Evolutionary conservation across 2,113 vertebrate species (phyloP).

Genomic region (Syrrhaptes paradoxus): DNA sequence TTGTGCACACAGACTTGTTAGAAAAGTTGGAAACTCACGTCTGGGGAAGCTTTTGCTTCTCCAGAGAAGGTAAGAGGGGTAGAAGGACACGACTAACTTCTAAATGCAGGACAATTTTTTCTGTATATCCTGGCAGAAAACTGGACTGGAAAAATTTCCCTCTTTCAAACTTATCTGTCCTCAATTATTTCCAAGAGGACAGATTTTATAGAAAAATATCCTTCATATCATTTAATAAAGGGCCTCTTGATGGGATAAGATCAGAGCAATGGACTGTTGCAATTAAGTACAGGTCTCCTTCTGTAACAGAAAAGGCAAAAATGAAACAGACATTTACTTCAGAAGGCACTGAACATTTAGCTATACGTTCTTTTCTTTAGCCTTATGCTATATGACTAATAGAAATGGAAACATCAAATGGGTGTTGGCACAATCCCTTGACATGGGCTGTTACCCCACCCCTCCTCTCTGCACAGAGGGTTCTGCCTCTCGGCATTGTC

Average conservation of each 20-base stretch:
- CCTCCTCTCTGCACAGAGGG: background rate
- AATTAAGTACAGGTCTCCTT: background rate
- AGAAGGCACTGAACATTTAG: background rate
- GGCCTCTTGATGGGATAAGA: background rate
- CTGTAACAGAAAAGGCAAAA: background rate
- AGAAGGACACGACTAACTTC: background rate
- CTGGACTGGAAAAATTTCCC: background rate
- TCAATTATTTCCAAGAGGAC: background rate
- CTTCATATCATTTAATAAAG: background rate
- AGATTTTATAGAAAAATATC: background rate
- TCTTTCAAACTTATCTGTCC: background rate
- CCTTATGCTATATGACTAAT: background rate
- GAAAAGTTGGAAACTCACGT: background rate
- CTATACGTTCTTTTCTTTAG: background rate
- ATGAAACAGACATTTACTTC: background rate
- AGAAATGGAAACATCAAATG: background rate
- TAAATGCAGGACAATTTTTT: background rate
- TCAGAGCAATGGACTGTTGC: background rate
- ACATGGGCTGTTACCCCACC: background rate
- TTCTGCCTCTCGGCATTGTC: background rate
- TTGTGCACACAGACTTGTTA: fast-evolving
- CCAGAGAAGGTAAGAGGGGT: background rate
- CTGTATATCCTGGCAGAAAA: background rate
- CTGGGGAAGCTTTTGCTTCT: background rate
- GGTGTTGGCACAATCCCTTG: background rate